These are phyloP conservation scores for Tricholaema leucomelas DNA, from an alignment of 2,113 vertebrate genomes.

Conservation along the genomic window DNA sequence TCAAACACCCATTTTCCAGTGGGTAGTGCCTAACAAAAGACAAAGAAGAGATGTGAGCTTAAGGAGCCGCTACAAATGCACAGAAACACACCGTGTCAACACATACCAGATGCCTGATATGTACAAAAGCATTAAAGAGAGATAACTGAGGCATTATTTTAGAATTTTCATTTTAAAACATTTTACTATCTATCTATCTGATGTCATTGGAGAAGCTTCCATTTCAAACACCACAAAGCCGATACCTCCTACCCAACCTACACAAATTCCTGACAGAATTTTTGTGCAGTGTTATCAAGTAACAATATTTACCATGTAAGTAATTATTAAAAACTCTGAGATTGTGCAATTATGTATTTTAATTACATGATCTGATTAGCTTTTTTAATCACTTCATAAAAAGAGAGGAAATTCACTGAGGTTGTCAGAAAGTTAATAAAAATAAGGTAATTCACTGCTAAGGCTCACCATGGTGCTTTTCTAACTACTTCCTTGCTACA, in stretches of 20 bases:
- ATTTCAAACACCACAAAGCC: neutral
- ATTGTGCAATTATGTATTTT: slow-evolving; percentile 70
- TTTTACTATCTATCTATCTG: neutral
- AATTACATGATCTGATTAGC: slow-evolving; percentile 77
- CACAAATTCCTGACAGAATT: neutral
- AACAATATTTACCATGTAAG: slow-evolving; percentile 65
- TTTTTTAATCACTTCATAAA: slow-evolving; percentile 75
- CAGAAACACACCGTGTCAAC: neutral
- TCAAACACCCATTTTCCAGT: slow-evolving; percentile 20
- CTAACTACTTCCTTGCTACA: slow-evolving; percentile 40
- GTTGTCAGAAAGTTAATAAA: slow-evolving; percentile 71
- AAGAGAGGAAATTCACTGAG: slow-evolving; percentile 72
- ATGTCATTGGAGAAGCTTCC: neutral
- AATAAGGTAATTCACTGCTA: slow-evolving; percentile 55
- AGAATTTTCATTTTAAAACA: slow-evolving; percentile 1
- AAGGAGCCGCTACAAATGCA: neutral
- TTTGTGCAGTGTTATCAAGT: slow-evolving; percentile 29
- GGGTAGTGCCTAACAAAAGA: slow-evolving; percentile 27
- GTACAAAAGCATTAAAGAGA: neutral
- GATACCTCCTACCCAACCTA: neutral
- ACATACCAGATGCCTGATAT: neutral
- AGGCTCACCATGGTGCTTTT: slow-evolving; percentile 32
- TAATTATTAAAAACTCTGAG: slow-evolving; percentile 60
- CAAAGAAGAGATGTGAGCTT: neutral
- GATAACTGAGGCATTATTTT: neutral